Percentiles rank a stretch among this genome's conserved stretches.
These are phyloP conservation scores for Drosophila antonietae DNA, from an alignment of 2,888 invertebrate genomes.

Conservation along the genomic window DNA sequence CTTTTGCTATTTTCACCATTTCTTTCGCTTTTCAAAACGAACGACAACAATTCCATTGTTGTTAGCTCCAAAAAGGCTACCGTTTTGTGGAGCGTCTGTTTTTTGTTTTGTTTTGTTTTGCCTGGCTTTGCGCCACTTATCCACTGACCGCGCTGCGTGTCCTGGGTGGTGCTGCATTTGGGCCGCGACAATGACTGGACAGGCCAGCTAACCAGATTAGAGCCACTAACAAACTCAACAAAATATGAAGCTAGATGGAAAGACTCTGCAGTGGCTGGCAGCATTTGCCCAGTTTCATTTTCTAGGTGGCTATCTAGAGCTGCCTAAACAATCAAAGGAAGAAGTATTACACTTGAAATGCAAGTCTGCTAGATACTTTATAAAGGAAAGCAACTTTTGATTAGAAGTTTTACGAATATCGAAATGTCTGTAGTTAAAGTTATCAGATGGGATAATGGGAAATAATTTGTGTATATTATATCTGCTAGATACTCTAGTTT, in stretches of 20 bases:
- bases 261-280: not conserved
- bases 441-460: not conserved
- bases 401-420: not conserved
- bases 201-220: constrained; percentile 28
- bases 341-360: not conserved
- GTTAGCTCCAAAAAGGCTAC: constrained; percentile 64
- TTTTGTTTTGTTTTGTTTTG: not conserved
- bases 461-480: not conserved
- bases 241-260: constrained; percentile 28
- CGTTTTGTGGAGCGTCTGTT: constrained; percentile 45
- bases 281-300: constrained; percentile 16
- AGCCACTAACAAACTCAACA: constrained; percentile 33
- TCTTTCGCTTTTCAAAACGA: constrained; percentile 71
- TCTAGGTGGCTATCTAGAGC: constrained; percentile 1
- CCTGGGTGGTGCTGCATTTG: constrained; percentile 36
- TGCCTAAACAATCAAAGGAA: not conserved
- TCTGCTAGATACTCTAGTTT: not conserved
- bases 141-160: constrained; percentile 52
- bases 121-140: constrained; percentile 47
- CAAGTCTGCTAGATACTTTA: not conserved
- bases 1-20: constrained; percentile 73
- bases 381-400: not conserved
- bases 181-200: constrained; percentile 70
- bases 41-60: constrained; percentile 57
- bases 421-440: too few relatives aligned